Evolutionary conservation across 2,113 vertebrate genomes (phyloP), one percentile per base, ranked within the genome.

Genomic region (Nothobranchius furzeri): DNA sequence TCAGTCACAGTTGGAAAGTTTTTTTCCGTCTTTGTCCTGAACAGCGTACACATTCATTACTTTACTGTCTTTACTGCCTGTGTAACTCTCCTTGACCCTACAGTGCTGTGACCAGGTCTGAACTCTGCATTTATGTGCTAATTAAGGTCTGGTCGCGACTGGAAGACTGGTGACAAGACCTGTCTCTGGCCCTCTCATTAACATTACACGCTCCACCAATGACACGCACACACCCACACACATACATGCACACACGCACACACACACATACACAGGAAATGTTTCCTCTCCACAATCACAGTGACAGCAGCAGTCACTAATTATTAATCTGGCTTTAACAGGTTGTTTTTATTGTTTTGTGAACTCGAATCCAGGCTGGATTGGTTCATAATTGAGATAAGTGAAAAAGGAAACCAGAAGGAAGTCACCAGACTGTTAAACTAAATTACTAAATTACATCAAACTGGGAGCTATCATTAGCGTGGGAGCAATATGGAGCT

Each of bases 91-190:
- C 58, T 36, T 48, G 54, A 69, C 68, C 48, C 35, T 58, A 73
- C 46, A 74, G 79, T 66, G 64, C 48, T 4, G 15, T 47, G 65
- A 51, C 36, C 20, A 70, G 55, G 67, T 81, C 76, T 81, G 67
- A 35, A 15, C 76, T 72, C 62, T 79, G 78, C 76, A 83, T 82
- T 90, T 90, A 90, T 77, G 87, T 88, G 87, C 79, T 82, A 87
- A 87, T 86, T 89, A 85, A 80, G 57, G 84, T 74, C 73, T 84
- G 81, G 74, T 73, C 81, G 85, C 67, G 72, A 79, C 87, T 87
- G 76, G 60, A 50, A 64, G 69, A 66, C 87, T 85, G 70, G 83
- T 88, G 89, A 91, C 87, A 88, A 90, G 85, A 64, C 79, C 70
- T 1, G 72, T 87, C 79, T 88, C 76, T 68, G 60, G 73, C 73